These are phyloP conservation scores for Sympetrum striolatum DNA, from an alignment of 2,888 invertebrate species.

Conservation along the genomic window DNA sequence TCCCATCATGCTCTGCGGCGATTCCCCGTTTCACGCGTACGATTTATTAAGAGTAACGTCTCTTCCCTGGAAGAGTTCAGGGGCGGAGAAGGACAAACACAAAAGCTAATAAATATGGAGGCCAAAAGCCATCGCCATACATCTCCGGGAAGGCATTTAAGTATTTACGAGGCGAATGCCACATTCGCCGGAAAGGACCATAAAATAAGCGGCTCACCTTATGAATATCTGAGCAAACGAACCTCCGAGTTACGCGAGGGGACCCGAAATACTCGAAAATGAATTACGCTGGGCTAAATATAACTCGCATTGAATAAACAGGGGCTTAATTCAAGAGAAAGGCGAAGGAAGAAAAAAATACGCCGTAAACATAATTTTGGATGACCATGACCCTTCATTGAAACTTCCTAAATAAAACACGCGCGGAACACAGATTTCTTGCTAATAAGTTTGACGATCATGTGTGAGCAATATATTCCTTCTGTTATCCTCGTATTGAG, in stretches of 20 bases:
- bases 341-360: too few species aligned
- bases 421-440: too few species aligned
- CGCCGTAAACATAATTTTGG: too few species aligned
- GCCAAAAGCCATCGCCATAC: conserved; percentile 13
- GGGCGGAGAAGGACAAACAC: conserved; percentile 14
- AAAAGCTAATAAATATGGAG: conserved; percentile 27
- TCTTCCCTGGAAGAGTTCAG: background rate
- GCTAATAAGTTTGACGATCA: too few species aligned
- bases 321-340: too few species aligned
- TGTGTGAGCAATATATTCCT: too few species aligned
- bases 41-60: conserved; percentile 30
- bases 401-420: too few species aligned
- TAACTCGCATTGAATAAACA: too few species aligned
- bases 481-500: too few species aligned
- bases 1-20: background rate
- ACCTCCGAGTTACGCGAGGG: background rate
- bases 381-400: too few species aligned
- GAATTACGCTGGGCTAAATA: too few species aligned
- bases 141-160: conserved; percentile 33
- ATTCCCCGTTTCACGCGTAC: background rate
- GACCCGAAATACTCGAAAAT: too few species aligned
- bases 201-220: conserved; percentile 36
- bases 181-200: conserved; percentile 31
- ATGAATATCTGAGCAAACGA: conserved; percentile 33
- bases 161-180: conserved; percentile 34